Conservation (phyloP, 2,888 invertebrate species). For the Oligia latruncula region DNA sequence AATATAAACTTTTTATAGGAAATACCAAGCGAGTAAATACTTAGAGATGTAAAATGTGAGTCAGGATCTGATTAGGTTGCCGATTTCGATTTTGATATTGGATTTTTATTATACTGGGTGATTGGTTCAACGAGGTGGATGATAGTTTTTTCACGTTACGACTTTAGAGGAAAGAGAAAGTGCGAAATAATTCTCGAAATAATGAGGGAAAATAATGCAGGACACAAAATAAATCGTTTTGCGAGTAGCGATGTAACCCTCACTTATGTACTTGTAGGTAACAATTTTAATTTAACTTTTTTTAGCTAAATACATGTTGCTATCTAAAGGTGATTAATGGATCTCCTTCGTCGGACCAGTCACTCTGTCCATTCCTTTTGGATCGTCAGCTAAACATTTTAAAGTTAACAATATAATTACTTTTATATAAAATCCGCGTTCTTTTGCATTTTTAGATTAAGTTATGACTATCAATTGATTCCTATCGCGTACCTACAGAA, state of each 20-base stretch:
- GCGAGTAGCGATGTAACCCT: background rate
- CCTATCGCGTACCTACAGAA: constrained; percentile 33
- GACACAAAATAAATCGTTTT: background rate
- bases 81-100: constrained; percentile 22
- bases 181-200: background rate
- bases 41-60: constrained; percentile 28
- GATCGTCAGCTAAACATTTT: constrained; percentile 10
- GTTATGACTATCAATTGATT: constrained; percentile 23
- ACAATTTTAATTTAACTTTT: background rate
- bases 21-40: constrained; percentile 27
- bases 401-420: background rate
- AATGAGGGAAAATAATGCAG: background rate
- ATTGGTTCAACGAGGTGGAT: constrained; percentile 19
- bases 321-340: background rate
- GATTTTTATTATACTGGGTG: constrained; percentile 15
- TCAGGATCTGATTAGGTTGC: constrained; percentile 57
- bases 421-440: background rate
- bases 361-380: constrained; percentile 6
- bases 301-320: background rate
- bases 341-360: constrained; percentile 16
- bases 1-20: constrained; percentile 25
- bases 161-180: background rate
- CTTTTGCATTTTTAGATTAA: constrained; percentile 17
- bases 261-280: background rate
- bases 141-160: background rate